These are phyloP conservation scores for Edolisoma coerulescens DNA, from an alignment of 2,113 vertebrate genomes.

Conservation along the genomic window DNA sequence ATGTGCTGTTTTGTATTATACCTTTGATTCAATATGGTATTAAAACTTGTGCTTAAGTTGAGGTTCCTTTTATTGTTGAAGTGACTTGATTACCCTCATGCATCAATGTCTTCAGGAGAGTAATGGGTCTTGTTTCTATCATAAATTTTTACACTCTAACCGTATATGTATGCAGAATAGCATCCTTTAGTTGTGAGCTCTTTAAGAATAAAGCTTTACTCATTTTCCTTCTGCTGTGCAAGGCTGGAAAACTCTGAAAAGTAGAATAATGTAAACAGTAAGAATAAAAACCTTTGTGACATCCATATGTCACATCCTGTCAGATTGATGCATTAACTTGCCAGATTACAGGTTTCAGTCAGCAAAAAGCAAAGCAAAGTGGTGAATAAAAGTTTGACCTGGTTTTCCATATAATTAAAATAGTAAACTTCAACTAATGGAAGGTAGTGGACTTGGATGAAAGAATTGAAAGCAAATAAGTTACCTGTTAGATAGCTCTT, in stretches of 20 bases:
- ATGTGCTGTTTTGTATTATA: neutral
- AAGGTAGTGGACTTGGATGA: neutral
- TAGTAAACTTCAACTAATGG: neutral
- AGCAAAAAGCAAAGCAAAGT: neutral
- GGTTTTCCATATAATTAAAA: neutral
- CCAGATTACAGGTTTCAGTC: neutral
- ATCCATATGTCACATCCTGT: neutral
- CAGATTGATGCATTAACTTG: neutral
- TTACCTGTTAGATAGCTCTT: neutral
- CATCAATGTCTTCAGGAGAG: slow-evolving; percentile 8
- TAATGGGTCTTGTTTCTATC: neutral
- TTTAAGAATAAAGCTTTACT: neutral
- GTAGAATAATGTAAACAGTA: neutral
- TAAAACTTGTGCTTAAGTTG: neutral
- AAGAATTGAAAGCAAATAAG: slow-evolving; percentile 3
- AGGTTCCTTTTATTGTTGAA: neutral
- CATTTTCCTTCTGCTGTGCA: neutral
- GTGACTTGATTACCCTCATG: neutral
- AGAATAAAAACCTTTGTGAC: neutral
- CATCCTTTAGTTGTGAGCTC: neutral
- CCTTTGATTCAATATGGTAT: neutral
- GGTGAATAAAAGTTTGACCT: neutral
- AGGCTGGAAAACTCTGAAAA: neutral
- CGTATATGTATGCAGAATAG: neutral
- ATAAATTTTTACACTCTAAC: neutral